These are phyloP conservation scores for Platichthys flesus DNA, from an alignment of 2,113 vertebrate genomes.

Conservation along the genomic window DNA sequence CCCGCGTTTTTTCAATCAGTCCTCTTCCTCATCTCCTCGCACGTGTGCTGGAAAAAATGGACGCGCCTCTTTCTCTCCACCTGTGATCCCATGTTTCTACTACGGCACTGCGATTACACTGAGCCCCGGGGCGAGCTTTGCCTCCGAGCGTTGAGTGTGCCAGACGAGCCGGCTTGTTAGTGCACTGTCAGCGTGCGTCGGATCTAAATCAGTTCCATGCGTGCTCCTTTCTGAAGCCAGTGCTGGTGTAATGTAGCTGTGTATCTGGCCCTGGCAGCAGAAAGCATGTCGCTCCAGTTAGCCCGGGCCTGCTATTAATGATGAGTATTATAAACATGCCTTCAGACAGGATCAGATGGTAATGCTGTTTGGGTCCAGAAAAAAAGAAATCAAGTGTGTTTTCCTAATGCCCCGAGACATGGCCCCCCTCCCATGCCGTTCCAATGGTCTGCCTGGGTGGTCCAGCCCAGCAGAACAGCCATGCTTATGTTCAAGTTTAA, in stretches of 20 bases:
- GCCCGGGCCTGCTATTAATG: constrained; percentile 82
- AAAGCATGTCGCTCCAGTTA: constrained; percentile 76
- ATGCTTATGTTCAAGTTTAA: constrained; percentile 82
- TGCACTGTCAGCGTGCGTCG: constrained; percentile 62
- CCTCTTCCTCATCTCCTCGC: neutral
- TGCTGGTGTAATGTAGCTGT: constrained; percentile 59
- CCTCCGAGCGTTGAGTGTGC: constrained; percentile 49
- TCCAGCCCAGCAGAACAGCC: constrained; percentile 74
- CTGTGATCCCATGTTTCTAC: constrained; percentile 10
- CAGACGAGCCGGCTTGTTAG: constrained; percentile 71
- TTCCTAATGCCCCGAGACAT: constrained; percentile 80
- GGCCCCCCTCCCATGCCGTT: constrained; percentile 65
- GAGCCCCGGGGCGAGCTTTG: constrained; percentile 5
- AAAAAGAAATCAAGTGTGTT: constrained; percentile 82
- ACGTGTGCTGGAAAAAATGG: constrained; percentile 9
- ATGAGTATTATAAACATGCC: constrained; percentile 82
- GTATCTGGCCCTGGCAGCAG: constrained; percentile 58
- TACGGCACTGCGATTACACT: neutral
- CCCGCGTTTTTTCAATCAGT: constrained; percentile 4
- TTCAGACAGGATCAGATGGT: constrained; percentile 83
- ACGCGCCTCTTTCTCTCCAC: constrained; percentile 11
- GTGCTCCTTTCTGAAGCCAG: constrained; percentile 52
- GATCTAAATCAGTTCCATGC: constrained; percentile 76
- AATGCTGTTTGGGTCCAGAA: constrained; percentile 80
- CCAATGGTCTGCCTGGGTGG: constrained; percentile 82